These are phyloP conservation scores for Lysandra bellargus DNA, from an alignment of 2,888 invertebrate genomes.

Conservation along the genomic window DNA sequence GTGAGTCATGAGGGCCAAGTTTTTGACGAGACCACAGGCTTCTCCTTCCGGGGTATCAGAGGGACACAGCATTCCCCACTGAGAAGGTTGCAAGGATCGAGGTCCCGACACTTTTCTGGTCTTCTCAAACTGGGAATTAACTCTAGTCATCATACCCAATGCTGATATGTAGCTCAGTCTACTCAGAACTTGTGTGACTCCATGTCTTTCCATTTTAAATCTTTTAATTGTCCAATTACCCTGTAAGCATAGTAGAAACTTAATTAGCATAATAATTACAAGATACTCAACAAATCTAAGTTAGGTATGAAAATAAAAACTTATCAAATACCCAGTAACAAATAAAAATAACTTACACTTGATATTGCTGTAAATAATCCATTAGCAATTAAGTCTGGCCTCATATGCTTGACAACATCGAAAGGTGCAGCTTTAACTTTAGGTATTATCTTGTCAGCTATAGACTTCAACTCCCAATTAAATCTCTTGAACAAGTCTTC, in stretches of 20 bases:
- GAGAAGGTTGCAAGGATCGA: constrained; percentile 96
- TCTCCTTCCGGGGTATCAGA: constrained; percentile 99
- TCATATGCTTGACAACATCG: constrained; percentile 97
- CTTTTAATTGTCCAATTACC: constrained; percentile 99
- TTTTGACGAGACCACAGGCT: constrained; percentile 98
- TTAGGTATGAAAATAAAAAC: too few relatives aligned
- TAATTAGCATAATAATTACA: too few relatives aligned
- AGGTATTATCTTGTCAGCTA: constrained; percentile 97
- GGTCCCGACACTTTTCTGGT: constrained; percentile 99
- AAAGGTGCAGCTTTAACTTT: constrained; percentile 97
- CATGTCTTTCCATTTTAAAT: constrained; percentile 99
- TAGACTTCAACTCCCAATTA: constrained; percentile 95
- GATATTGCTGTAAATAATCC: constrained; percentile 96
- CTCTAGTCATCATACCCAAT: constrained; percentile 99
- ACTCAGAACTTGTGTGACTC: constrained; percentile 98
- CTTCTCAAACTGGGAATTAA: constrained; percentile 99
- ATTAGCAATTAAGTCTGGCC: constrained; percentile 96
- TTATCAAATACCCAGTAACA: neutral
- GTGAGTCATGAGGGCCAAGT: constrained; percentile 98
- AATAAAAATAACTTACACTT: constrained; percentile 83
- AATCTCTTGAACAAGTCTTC: constrained; percentile 99
- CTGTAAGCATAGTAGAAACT: constrained; percentile 59
- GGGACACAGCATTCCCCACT: constrained; percentile 99
- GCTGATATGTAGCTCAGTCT: constrained; percentile 98
- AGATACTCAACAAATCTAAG: too few relatives aligned